Base-by-base conservation (phyloP, 1,140 invertebrate species). In the Ganaspis sp. region DNA sequence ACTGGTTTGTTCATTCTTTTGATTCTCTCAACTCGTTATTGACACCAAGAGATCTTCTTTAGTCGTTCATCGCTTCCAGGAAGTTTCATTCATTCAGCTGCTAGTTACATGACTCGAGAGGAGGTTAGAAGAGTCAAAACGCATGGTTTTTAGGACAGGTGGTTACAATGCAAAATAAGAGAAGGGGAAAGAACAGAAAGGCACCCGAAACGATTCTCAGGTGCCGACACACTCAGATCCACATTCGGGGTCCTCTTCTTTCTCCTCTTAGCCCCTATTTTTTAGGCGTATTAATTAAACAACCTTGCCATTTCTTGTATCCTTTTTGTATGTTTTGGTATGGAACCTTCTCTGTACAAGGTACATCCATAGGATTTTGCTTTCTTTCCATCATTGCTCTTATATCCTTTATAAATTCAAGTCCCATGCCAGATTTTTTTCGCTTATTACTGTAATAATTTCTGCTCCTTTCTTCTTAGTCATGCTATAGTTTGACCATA, bases 1-100 rank as follows among this genome's bases (percentile, higher is more conserved):
- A 73, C 72, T 53, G 79, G 70, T 74, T 82, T 70, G 73, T 54
- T 73, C 26, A 75, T 58, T 74, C 54, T 69, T 76, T 45, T 74
- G 73, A 77, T 73, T 79, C 40, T 69, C 38, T 73, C 54, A 1
- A 23, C 1, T 21, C 8, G 19, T 64, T 64, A 29, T 29, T 64
- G 26, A 23, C 21, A 8, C 4, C 38, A 40, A 37, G 21, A 9
- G 8, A 23, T 11, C 70, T 8, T 71, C 40, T 72, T 73, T 70
- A 45, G 19, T 23, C n/a, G 19, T 29, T 15, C 38, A 21, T 45
- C 21, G 1, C 26, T 29, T 45, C 19, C 12, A 15, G 15, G 4
- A 64, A 64, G 26, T 34, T 34, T 64, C 58, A 64, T 64, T 64
- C 58, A 64, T 26, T 23, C 21, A 26, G 45, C 23, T 19, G 12